Evolutionary conservation across 2,888 invertebrate species (phyloP).

Genomic region (Apotomis betuletana): DNA sequence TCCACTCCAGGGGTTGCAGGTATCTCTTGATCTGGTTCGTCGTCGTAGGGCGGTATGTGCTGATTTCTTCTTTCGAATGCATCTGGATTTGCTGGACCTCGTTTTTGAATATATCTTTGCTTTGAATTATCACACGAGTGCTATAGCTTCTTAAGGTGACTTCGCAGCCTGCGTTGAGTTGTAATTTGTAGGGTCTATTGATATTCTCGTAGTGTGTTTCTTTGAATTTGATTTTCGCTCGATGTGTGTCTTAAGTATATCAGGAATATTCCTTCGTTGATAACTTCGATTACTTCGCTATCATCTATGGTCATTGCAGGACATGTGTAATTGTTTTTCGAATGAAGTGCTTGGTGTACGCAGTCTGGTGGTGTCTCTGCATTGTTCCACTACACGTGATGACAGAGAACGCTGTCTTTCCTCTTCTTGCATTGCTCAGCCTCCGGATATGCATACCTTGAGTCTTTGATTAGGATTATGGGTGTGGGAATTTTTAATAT

Average conservation of each 20-base stretch:
- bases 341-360: background rate
- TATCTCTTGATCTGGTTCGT: background rate
- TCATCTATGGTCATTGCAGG: background rate
- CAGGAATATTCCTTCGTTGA: slow-evolving; percentile 1
- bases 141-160: background rate
- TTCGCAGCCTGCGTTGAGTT: background rate
- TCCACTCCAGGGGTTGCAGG: background rate
- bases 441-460: background rate
- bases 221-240: background rate
- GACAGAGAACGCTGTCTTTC: background rate
- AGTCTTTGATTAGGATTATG: slow-evolving; percentile 3
- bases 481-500: too few species aligned
- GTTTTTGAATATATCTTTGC: background rate
- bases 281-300: background rate
- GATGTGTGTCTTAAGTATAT: background rate
- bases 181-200: background rate
- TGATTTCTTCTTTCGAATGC: background rate
- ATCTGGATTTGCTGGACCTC: slow-evolving; percentile 1
- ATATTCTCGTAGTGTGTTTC: slow-evolving; percentile 4
- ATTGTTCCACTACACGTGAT: slow-evolving; percentile 7
- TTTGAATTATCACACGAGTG: background rate
- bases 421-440: background rate
- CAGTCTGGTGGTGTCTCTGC: background rate
- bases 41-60: background rate
- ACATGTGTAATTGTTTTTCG: background rate